These are phyloP conservation scores for Philaenus spumarius DNA, from an alignment of 1,140 invertebrate genomes.

Conservation along the genomic window DNA sequence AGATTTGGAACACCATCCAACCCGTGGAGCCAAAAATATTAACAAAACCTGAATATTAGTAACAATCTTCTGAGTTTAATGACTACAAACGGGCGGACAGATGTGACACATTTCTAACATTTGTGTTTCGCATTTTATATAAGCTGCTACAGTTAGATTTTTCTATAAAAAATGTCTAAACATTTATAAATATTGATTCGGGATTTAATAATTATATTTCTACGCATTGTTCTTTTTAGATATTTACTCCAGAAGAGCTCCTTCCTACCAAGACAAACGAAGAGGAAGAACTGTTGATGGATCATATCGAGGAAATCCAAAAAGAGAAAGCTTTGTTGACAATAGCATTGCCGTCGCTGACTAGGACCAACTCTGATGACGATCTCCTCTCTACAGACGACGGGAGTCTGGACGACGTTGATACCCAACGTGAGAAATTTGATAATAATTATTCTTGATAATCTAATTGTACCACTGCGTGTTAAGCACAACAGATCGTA, in stretches of 20 bases:
- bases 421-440: conserved; percentile 17
- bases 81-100: no score
- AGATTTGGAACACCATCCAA: no score
- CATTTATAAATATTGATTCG: no score
- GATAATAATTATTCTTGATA: neutral
- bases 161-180: no score
- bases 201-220: no score
- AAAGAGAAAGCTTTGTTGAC: conserved; percentile 79
- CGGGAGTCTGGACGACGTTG: conserved; percentile 50
- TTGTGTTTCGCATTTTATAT: no score
- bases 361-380: conserved; percentile 74
- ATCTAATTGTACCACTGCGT: neutral
- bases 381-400: conserved; percentile 66
- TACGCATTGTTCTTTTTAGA: no score
- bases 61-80: no score
- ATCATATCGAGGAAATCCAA: conserved; percentile 64
- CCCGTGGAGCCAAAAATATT: no score
- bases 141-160: no score
- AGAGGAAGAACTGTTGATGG: conserved; percentile 60
- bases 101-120: no score
- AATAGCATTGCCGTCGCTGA: conserved; percentile 66
- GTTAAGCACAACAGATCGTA: neutral
- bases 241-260: conserved; percentile 53
- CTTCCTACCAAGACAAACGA: conserved; percentile 46
- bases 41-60: no score